Evolutionary conservation across 2,113 vertebrate genomes (phyloP).

Genomic region (Tragelaphus buxtoni): DNA sequence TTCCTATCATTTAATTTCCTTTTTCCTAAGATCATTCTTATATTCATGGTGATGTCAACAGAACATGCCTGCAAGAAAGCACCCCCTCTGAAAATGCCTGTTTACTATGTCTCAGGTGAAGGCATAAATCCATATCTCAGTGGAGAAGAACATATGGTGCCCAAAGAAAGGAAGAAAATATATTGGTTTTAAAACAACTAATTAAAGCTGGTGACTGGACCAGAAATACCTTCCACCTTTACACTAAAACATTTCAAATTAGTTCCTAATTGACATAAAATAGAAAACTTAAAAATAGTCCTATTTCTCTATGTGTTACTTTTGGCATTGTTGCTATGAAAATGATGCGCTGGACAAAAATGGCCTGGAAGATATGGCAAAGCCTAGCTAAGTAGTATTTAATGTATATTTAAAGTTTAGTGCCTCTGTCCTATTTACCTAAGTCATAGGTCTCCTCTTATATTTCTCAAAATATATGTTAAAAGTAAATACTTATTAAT

Average conservation of each 20-base stretch:
- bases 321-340: constrained; percentile 58
- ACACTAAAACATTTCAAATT: constrained; percentile 69
- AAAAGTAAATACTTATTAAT: background rate
- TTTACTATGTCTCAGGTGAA: constrained; percentile 16
- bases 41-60: background rate
- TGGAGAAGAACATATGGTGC: constrained; percentile 62
- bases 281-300: constrained; percentile 69
- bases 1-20: background rate
- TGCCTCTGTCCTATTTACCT: background rate
- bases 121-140: constrained; percentile 51
- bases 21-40: background rate
- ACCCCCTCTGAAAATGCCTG: background rate
- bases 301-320: constrained; percentile 5
- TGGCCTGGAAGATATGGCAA: background rate
- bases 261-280: constrained; percentile 64
- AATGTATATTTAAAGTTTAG: background rate
- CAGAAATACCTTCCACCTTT: constrained; percentile 64
- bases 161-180: constrained; percentile 60
- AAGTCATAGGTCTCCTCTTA: background rate
- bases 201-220: constrained; percentile 65
- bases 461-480: background rate
- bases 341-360: constrained; percentile 22
- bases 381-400: background rate
- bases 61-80: background rate
- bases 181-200: constrained; percentile 48